Percentiles rank a stretch among this genome's conserved stretches.
These are phyloP conservation scores for Monochamus alternatus DNA, from an alignment of 2,888 invertebrate genomes.

Conservation along the genomic window DNA sequence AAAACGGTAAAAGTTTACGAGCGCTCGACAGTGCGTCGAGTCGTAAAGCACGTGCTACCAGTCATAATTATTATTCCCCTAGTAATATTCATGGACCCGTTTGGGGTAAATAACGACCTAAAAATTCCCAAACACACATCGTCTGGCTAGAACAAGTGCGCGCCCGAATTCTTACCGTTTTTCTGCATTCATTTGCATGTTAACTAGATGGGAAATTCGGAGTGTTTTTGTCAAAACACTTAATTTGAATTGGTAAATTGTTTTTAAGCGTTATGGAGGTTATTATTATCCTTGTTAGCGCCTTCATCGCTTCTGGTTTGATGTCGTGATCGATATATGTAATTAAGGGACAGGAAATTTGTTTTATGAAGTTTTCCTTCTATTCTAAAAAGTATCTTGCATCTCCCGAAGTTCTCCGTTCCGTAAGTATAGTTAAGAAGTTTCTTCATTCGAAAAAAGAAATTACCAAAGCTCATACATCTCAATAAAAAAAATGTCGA, in stretches of 20 bases:
- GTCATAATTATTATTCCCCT: constrained; percentile 22
- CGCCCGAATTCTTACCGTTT: constrained; percentile 1
- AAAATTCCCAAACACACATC: neutral
- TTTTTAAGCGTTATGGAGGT: constrained; percentile 27
- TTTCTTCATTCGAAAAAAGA: too few species aligned
- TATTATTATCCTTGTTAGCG: constrained; percentile 29
- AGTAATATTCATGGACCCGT: constrained; percentile 21
- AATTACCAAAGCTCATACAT: too few species aligned
- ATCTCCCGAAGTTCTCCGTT: too few species aligned
- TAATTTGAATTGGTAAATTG: constrained; percentile 45
- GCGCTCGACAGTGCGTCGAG: constrained; percentile 11
- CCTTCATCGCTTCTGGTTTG: constrained; percentile 12
- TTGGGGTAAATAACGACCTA: constrained; percentile 21
- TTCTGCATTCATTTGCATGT: constrained; percentile 13
- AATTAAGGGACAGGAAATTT: too few species aligned
- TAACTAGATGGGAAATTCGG: neutral
- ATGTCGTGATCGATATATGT: too few species aligned
- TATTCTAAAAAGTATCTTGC: too few species aligned
- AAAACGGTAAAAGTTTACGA: constrained; percentile 30
- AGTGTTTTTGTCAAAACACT: constrained; percentile 7
- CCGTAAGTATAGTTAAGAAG: too few species aligned
- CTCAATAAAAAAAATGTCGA: too few species aligned
- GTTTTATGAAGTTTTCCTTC: neutral
- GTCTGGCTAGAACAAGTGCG: neutral
- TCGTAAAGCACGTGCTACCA: constrained; percentile 9